These are phyloP conservation scores for Diploscapter pachys DNA, from an alignment of 1,140 invertebrate genomes.

Conservation along the genomic window DNA sequence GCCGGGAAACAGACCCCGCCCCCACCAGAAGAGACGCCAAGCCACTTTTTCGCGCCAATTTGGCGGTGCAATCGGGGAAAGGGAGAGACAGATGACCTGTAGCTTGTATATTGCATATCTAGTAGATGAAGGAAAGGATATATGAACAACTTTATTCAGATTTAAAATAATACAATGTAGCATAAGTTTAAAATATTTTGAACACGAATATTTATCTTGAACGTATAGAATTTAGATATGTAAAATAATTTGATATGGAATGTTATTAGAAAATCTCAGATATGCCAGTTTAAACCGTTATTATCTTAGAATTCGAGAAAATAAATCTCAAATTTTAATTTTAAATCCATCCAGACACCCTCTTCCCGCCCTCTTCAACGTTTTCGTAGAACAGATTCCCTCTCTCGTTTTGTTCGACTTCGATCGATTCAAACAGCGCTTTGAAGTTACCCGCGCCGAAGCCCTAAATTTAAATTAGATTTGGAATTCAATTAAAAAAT, in stretches of 20 bases:
- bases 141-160: too few species aligned
- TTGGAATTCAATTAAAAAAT: constrained; percentile 13
- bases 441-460: constrained; percentile 99
- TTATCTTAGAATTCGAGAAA: constrained; percentile 4
- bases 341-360: not conserved
- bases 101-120: too few species aligned
- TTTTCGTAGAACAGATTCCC: constrained; percentile 47
- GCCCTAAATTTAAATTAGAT: constrained; percentile 70
- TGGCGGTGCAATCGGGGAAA: too few species aligned
- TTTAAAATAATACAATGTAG: not conserved
- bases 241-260: not conserved
- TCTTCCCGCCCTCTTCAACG: constrained; percentile 47
- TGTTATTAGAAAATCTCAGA: not conserved
- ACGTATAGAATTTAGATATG: not conserved
- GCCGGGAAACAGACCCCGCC: too few species aligned
- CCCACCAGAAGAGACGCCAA: too few species aligned
- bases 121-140: too few species aligned
- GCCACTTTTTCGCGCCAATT: too few species aligned
- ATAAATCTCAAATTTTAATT: constrained; percentile 1
- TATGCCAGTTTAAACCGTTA: constrained; percentile 9
- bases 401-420: constrained; percentile 74
- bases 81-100: too few species aligned
- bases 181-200: not conserved
- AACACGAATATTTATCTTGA: not conserved
- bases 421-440: constrained; percentile 94